phyloP scores from a whole-genome alignment of 2,888 invertebrate species.

The Drosophila emarginata region DNA sequence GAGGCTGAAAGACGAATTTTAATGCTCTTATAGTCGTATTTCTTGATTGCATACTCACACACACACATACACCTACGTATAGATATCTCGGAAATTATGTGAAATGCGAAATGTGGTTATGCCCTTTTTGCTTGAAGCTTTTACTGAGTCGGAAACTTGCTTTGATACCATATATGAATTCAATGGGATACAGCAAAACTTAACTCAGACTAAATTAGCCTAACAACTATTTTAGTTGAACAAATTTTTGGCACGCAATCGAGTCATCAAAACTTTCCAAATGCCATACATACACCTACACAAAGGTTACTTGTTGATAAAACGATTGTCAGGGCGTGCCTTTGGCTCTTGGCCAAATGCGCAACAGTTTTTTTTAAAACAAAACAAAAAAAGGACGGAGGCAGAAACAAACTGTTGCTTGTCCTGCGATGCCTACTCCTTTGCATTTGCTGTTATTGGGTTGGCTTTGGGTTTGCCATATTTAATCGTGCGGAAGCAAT shows the following conservation, averaged over 20 bases:
- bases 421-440: not conserved
- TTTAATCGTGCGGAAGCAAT: conserved; percentile 77
- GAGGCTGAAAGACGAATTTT: conserved; percentile 42
- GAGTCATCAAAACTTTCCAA: conserved; percentile 9
- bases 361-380: conserved; percentile 67
- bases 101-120: conserved; percentile 10
- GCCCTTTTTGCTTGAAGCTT: conserved; percentile 20
- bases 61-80: not conserved
- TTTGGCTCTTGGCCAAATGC: conserved; percentile 52
- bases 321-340: conserved; percentile 36
- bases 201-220: conserved; percentile 34
- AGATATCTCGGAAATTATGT: not conserved
- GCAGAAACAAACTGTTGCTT: conserved; percentile 9
- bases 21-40: conserved; percentile 26
- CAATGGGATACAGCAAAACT: conserved; percentile 25
- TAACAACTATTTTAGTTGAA: conserved; percentile 31
- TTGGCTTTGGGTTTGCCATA: conserved; percentile 50
- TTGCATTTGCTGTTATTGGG: conserved; percentile 51
- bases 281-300: conserved; percentile 7
- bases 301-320: conserved; percentile 35
- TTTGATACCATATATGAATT: conserved; percentile 34
- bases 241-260: conserved; percentile 39
- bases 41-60: conserved; percentile 37
- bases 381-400: not conserved
- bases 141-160: conserved; percentile 34